phyloP scores from a whole-genome alignment of 2,113 vertebrate species.

The Myxocyprinus asiaticus region DNA sequence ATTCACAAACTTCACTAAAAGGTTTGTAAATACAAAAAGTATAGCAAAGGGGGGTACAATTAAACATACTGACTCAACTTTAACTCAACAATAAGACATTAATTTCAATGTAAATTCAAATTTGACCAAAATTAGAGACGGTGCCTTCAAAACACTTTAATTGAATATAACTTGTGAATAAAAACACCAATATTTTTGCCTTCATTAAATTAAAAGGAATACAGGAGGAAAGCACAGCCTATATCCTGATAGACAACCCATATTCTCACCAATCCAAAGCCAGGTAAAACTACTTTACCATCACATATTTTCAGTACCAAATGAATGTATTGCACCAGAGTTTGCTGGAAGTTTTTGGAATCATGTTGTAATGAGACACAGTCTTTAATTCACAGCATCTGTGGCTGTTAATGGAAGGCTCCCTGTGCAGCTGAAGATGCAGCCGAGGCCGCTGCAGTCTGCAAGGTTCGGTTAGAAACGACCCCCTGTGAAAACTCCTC shows the following conservation, averaged over 20 bases:
- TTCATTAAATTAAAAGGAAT: too few relatives aligned
- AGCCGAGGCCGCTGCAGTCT: constrained; percentile 75
- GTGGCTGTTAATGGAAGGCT: constrained; percentile 68
- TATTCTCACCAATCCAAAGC: neutral
- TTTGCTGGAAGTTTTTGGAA: too few relatives aligned
- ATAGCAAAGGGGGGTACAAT: too few relatives aligned
- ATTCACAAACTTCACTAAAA: neutral
- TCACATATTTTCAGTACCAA: neutral
- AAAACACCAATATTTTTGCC: too few relatives aligned
- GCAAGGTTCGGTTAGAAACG: constrained; percentile 84
- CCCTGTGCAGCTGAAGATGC: constrained; percentile 81
- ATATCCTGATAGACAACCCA: neutral
- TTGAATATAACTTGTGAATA: too few relatives aligned
- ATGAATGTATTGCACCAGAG: neutral
- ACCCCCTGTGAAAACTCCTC: constrained; percentile 92
- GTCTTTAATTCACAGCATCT: neutral
- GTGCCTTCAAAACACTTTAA: too few relatives aligned
- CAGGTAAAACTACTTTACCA: constrained; percentile 2
- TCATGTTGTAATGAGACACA: neutral
- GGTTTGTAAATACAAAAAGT: constrained; percentile 8
- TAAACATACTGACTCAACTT: too few relatives aligned
- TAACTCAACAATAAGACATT: too few relatives aligned
- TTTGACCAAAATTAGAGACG: too few relatives aligned
- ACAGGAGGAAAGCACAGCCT: neutral
- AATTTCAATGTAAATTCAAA: too few relatives aligned